Evolutionary conservation across 2,797 vertebrate species (phyloP).

Genomic region (Ceyx erithaca): DNA sequence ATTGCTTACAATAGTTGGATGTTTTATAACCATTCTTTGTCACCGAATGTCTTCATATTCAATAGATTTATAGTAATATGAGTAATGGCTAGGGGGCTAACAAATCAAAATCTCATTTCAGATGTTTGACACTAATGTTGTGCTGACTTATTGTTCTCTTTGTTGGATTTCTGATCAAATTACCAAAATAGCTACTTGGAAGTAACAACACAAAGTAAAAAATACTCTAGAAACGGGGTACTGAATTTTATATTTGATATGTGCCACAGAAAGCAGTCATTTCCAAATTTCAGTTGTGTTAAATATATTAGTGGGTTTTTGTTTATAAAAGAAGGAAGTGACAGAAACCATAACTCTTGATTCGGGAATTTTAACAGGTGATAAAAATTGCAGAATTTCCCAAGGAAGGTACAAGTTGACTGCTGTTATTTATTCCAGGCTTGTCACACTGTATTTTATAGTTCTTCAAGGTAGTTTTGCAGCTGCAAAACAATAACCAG

Average conservation of each 20-base stretch:
- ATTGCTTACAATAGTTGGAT: constrained; percentile 57
- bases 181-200: constrained; percentile 71
- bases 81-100: constrained; percentile 80
- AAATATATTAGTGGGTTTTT: background rate
- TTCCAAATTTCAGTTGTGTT: constrained; percentile 34
- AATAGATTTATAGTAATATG: constrained; percentile 81
- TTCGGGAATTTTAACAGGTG: background rate
- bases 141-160: constrained; percentile 81
- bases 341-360: background rate
- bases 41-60: constrained; percentile 79
- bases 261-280: background rate
- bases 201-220: constrained; percentile 46
- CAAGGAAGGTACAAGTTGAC: background rate
- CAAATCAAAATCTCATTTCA: constrained; percentile 92
- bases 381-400: background rate
- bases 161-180: constrained; percentile 84
- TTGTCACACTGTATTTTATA: constrained; percentile 22
- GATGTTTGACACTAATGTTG: constrained; percentile 83
- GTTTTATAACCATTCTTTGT: constrained; percentile 76
- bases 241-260: constrained; percentile 18
- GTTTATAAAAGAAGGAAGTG: background rate
- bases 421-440: constrained; percentile 27
- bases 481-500: constrained; percentile 66
- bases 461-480: constrained; percentile 58
- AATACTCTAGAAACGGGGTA: constrained; percentile 1